Base-by-base conservation (phyloP, 1,140 invertebrate genomes). In the Drosophila biarmipes region DNA sequence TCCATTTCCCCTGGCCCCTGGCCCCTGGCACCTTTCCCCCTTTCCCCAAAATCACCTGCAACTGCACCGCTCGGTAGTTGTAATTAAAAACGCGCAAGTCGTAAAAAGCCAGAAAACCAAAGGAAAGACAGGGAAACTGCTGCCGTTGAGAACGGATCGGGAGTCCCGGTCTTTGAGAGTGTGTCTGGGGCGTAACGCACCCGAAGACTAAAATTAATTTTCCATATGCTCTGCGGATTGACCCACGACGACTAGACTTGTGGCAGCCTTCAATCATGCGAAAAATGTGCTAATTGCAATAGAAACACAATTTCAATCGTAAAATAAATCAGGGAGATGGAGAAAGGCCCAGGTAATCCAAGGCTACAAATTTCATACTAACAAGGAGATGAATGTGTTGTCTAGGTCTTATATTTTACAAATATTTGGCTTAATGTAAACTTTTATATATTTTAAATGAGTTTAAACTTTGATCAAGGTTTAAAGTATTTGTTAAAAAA, bases 11-110 rank as follows among this genome's bases (percentile, higher is more conserved):
- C 61, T 2, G 21, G 21, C 43, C 35, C n/a, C 29, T 8, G 21
- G 21, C 35, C n/a, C 29, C 7, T 6, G 19, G 37, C n/a, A 1
- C 15, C 15, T 19, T 24, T 8, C 29, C 21, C 51, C 27, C 27
- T 4, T 8, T 4, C 14, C 49, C 49, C n/a, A n/a, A n/a, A n/a
- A 29, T 52, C 37, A 38, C 45, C 42, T 45, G 42, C 42, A 31
- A 42, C 38, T 42, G 52, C 61, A 45, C 38, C 58, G 69, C 77
- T 66, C 78, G 66, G 82, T 87, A 86, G 81, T 73, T 81, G 81
- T 87, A 86, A 86, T 86, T 87, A 86, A 86, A 86, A 87, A 78
- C 81, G 74, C 69, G 73, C 82, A 81, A 82, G 82, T 86, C 82
- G 84, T 86, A 86, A 85, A 84, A 85, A 55, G 78, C 68, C 76